These are phyloP conservation scores for Drepana arcuata DNA, from an alignment of 1,140 invertebrate species.

Conservation along the genomic window DNA sequence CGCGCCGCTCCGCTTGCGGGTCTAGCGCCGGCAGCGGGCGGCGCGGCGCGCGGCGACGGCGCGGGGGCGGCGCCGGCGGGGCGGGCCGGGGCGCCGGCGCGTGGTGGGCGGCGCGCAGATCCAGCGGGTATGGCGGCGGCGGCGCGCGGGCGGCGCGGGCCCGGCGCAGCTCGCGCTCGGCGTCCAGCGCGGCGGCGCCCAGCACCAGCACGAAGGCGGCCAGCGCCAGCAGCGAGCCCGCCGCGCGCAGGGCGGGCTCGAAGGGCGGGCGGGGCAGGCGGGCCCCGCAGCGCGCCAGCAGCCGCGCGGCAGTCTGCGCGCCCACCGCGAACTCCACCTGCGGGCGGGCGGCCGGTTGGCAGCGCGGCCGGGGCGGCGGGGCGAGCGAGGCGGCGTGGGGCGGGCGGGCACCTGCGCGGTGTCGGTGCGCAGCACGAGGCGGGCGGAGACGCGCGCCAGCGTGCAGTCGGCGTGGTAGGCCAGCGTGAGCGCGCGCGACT, in stretches of 20 bases:
- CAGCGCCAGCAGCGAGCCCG: slow-evolving; percentile 13
- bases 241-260: slow-evolving; percentile 73
- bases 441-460: slow-evolving; percentile 81
- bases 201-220: slow-evolving; percentile 32
- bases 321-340: slow-evolving; percentile 73
- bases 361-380: slow-evolving; percentile 72
- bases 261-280: slow-evolving; percentile 84
- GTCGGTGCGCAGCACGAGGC: slow-evolving; percentile 66
- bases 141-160: slow-evolving; percentile 19
- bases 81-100: slow-evolving; percentile 7
- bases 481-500: slow-evolving; percentile 89
- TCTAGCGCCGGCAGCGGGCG: slow-evolving; percentile 17
- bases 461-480: slow-evolving; percentile 96
- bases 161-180: slow-evolving; percentile 33
- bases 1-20: slow-evolving; percentile 29
- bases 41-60: slow-evolving; percentile 14
- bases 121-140: slow-evolving; percentile 19
- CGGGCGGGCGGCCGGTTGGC: too few species aligned
- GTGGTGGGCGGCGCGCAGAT: slow-evolving; percentile 19
- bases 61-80: slow-evolving; percentile 7
- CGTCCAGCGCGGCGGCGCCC: slow-evolving; percentile 30
- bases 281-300: slow-evolving; percentile 79
- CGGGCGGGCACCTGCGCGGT: slow-evolving; percentile 75
- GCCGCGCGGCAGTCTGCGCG: slow-evolving; percentile 75
- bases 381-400: slow-evolving; percentile 76